Base-by-base conservation (phyloP, 1,140 invertebrate species). In the Forficula auricularia region DNA sequence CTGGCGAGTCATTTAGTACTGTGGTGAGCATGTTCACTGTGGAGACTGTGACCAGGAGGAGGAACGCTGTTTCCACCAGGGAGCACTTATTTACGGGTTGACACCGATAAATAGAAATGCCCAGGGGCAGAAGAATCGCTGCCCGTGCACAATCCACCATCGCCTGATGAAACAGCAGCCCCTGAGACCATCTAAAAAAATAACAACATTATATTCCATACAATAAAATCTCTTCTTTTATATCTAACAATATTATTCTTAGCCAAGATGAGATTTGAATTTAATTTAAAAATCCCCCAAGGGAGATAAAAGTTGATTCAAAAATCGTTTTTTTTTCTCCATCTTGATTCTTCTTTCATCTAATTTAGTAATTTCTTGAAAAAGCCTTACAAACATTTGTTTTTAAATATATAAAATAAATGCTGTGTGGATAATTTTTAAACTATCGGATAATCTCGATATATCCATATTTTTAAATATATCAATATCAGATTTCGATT, bases 11-110 rank as follows among this genome's bases (percentile, higher is more conserved):
- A 62, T 89, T 90, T 33, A 90, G 68, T 1, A 89, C 79, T 12
- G 84, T 84, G 12, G 84, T 89, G 46, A 90, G 69, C 73, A 90
- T 82, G 63, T 90, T 90, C 53, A 90, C 82, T 1, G 83, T 87
- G 13, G 84, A 85, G 15, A 88, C 82, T 19, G 85, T 90, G 45
- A 89, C 82, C 46, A 91, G 65, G 40, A 91, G 68, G 1, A 92
- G 69, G 59, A 90, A 92, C 7, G 83, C 82, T 12, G 84, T 88
- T 58, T 90, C 86, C 8, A 90, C 76, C n/a, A 88, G 61, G 12
- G 82, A 83, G 58, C 86, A 91, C 56, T 85, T 84, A 56, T 79
- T 77, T 19, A 88, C 80, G 1, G 82, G 79, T 52, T 82, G 77
- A 58, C 82, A 85, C 46, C 76, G 72, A 46, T 87, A 72, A 46